These are phyloP conservation scores for Apogon talboti DNA, from an alignment of 2,797 vertebrate genomes.

Conservation along the genomic window DNA sequence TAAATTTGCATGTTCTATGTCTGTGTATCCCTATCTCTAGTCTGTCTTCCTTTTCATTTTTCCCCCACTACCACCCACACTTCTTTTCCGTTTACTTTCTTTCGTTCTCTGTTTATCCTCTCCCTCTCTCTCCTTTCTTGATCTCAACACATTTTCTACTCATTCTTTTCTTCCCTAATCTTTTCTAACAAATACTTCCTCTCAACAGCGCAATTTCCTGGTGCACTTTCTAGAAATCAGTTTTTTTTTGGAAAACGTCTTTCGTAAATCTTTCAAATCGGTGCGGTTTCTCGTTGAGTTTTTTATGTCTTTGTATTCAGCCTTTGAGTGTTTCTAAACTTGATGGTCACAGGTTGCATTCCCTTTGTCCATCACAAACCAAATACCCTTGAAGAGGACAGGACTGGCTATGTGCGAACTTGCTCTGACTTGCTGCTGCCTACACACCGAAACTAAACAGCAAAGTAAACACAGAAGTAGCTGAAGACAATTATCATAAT, in stretches of 20 bases:
- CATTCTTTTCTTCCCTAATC: conserved; percentile 34
- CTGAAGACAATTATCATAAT: not conserved
- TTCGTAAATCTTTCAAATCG: conserved; percentile 7
- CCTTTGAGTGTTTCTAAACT: conserved; percentile 5
- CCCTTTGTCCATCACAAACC: conserved; percentile 28
- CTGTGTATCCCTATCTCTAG: not conserved
- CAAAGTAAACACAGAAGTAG: not conserved
- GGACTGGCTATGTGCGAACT: not conserved
- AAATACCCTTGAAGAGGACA: conserved; percentile 41
- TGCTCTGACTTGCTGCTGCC: conserved; percentile 32
- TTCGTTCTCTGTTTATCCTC: conserved; percentile 25
- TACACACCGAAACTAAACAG: conserved; percentile 2
- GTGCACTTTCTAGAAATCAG: not conserved
- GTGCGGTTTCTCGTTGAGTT: not conserved
- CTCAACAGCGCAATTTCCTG: conserved; percentile 7
- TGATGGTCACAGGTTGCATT: conserved; percentile 25
- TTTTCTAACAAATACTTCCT: conserved; percentile 32
- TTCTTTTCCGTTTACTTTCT: not conserved
- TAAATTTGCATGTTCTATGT: not conserved
- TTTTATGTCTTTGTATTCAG: not conserved
- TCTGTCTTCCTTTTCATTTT: not conserved
- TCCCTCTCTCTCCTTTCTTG: not conserved
- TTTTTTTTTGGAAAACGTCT: too few species aligned
- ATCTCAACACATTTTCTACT: conserved; percentile 21
- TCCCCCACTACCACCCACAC: conserved; percentile 3